These are phyloP conservation scores for Cherax quadricarinatus DNA, from an alignment of 1,140 invertebrate species.

Conservation along the genomic window DNA sequence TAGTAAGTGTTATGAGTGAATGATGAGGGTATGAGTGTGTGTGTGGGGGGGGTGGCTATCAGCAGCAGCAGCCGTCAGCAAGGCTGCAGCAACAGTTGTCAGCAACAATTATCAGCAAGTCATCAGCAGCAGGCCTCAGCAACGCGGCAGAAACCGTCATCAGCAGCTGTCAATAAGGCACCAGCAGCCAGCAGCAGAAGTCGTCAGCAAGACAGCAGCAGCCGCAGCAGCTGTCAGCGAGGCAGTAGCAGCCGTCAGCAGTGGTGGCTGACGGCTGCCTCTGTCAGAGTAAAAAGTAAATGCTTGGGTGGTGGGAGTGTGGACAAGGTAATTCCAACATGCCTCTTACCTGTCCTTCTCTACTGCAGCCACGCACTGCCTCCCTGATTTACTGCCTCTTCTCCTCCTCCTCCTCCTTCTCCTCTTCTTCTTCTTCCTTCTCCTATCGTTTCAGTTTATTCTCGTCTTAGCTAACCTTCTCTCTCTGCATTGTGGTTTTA, in stretches of 20 bases:
- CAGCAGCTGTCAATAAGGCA: background rate
- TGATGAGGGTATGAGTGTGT: background rate
- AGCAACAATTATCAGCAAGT: background rate
- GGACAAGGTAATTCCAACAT: slow-evolving; percentile 42
- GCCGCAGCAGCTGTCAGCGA: background rate
- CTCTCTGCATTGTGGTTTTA: background rate
- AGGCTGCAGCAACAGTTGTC: too few relatives aligned
- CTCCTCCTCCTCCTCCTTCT: background rate
- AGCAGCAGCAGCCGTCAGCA: background rate
- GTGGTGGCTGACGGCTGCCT: background rate
- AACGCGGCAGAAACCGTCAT: background rate
- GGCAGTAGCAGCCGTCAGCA: background rate
- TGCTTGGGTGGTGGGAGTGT: background rate
- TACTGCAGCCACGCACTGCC: background rate
- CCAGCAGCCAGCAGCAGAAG: background rate
- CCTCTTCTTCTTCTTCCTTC: background rate
- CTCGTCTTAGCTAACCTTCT: background rate
- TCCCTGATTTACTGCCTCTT: background rate
- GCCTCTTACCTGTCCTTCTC: slow-evolving; percentile 31
- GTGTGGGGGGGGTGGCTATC: too few relatives aligned
- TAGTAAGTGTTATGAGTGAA: background rate
- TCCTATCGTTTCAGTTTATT: background rate
- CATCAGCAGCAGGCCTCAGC: background rate
- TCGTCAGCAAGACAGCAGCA: background rate
- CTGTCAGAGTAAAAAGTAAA: background rate